Percentiles rank a stretch among this genome's conserved stretches.
These are phyloP conservation scores for Ecdyonurus torrentis DNA, from an alignment of 2,888 invertebrate genomes.

Conservation along the genomic window DNA sequence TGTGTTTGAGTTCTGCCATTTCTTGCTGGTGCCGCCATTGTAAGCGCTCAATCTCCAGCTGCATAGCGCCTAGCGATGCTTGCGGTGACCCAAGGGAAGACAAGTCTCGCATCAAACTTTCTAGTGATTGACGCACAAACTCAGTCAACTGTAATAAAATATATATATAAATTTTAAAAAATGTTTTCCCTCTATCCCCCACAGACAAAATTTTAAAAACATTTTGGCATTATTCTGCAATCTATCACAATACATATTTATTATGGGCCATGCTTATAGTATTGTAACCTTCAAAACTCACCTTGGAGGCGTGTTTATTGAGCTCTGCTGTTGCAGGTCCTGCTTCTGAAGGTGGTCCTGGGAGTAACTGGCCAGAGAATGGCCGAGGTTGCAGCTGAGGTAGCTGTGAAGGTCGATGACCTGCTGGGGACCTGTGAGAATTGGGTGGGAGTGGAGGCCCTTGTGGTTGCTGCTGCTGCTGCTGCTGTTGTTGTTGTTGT, in stretches of 20 bases:
- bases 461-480: background rate
- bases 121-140: slow-evolving; percentile 49
- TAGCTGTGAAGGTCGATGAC: background rate
- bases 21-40: slow-evolving; percentile 58
- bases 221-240: background rate
- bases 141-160: slow-evolving; percentile 36
- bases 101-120: slow-evolving; percentile 42
- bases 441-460: background rate
- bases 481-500: background rate
- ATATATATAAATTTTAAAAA: background rate
- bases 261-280: background rate
- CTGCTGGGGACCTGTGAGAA: no score
- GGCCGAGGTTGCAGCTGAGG: slow-evolving; percentile 11
- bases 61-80: slow-evolving; percentile 40
- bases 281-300: slow-evolving; percentile 17
- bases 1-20: slow-evolving; percentile 53
- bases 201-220: background rate
- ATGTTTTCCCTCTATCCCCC: no score
- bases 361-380: slow-evolving; percentile 1
- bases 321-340: slow-evolving; percentile 39
- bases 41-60: slow-evolving; percentile 50
- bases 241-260: background rate
- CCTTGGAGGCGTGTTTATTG: slow-evolving; percentile 42
- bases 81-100: slow-evolving; percentile 35
- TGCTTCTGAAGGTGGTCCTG: slow-evolving; percentile 21